Evolutionary conservation across 37 sponge, comb jelly and placozoan species (phyloP).

Genomic region (Aplysina aerophoba): DNA sequence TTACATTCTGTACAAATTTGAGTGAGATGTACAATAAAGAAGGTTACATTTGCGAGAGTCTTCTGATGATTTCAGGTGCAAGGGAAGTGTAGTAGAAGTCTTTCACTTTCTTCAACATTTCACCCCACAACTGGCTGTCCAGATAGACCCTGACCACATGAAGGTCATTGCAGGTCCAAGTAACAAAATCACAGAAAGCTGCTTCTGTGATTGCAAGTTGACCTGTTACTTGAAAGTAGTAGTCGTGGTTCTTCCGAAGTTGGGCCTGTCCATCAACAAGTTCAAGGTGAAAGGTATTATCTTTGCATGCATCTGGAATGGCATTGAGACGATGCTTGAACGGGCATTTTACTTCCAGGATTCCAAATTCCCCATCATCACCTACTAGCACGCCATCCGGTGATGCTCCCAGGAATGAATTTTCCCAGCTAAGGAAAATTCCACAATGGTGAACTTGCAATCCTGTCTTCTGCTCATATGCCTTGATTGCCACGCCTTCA

Average conservation of each 20-base stretch:
- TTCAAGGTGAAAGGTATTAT: conserved; percentile 3
- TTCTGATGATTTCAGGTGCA: too few species aligned
- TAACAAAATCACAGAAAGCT: not conserved
- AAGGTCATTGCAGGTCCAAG: conserved; percentile 31
- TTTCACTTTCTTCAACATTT: too few species aligned
- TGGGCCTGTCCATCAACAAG: not conserved
- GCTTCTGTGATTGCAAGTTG: conserved; percentile 19
- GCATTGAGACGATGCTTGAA: not conserved
- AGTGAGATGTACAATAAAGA: too few species aligned
- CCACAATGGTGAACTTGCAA: not conserved
- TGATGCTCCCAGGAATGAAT: not conserved
- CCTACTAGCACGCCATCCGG: not conserved
- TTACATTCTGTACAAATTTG: too few species aligned
- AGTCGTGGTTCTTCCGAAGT: conserved; percentile 3
- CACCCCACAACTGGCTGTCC: too few species aligned
- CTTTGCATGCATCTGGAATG: conserved; percentile 23
- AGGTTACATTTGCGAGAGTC: too few species aligned
- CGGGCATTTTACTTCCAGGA: conserved; percentile 34
- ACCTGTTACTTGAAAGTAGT: conserved; percentile 18
- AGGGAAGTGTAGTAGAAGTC: too few species aligned
- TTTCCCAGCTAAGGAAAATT: not conserved
- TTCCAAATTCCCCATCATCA: not conserved
- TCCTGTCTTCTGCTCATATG: not conserved
- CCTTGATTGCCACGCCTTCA: not conserved
- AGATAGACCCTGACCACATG: too few species aligned